Percentiles rank a stretch among this genome's conserved stretches.
These are phyloP conservation scores for Epizoanthus scotinus DNA, from an alignment of 92 coral and sea anemone species.

Conservation along the genomic window DNA sequence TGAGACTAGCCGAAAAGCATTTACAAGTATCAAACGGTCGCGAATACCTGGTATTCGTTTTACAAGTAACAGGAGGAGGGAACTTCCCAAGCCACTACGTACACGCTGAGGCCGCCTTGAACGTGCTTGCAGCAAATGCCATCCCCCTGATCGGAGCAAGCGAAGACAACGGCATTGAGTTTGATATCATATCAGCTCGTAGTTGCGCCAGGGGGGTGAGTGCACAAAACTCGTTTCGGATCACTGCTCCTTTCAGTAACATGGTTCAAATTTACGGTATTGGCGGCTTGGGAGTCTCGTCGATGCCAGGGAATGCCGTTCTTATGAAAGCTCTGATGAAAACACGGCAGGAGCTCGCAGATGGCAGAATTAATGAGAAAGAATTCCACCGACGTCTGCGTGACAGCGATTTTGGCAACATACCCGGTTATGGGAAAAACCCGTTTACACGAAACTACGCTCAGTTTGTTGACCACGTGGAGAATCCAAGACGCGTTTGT, in stretches of 20 bases:
- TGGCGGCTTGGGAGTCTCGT: slow-evolving; percentile 27
- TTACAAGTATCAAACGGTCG: no score
- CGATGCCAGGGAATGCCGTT: slow-evolving; percentile 19
- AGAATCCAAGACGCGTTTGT: slow-evolving; percentile 21
- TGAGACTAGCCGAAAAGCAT: no score
- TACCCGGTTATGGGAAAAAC: slow-evolving; percentile 10
- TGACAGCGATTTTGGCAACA: slow-evolving; percentile 18
- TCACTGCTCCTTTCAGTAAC: slow-evolving; percentile 24
- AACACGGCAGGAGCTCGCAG: slow-evolving; percentile 3
- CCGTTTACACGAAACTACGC: slow-evolving; percentile 31
- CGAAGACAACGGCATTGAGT: slow-evolving; percentile 20
- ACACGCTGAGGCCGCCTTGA: no score
- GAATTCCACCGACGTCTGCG: slow-evolving; percentile 13
- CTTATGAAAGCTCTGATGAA: slow-evolving; percentile 38
- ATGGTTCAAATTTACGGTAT: slow-evolving; percentile 29
- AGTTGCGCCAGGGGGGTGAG: slow-evolving; percentile 31
- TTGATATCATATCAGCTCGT: slow-evolving; percentile 25
- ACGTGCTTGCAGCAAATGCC: no score
- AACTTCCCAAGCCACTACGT: no score
- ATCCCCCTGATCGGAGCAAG: no score
- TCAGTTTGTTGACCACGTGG: slow-evolving; percentile 22
- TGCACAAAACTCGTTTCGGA: slow-evolving; percentile 15
- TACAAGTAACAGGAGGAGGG: no score
- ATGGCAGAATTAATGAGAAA: slow-evolving; percentile 9
- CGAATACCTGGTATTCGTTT: no score